Percentiles rank a stretch among this genome's conserved stretches.
Conservation (phyloP, 1,140 invertebrate species). For the Amyelois transitella region DNA sequence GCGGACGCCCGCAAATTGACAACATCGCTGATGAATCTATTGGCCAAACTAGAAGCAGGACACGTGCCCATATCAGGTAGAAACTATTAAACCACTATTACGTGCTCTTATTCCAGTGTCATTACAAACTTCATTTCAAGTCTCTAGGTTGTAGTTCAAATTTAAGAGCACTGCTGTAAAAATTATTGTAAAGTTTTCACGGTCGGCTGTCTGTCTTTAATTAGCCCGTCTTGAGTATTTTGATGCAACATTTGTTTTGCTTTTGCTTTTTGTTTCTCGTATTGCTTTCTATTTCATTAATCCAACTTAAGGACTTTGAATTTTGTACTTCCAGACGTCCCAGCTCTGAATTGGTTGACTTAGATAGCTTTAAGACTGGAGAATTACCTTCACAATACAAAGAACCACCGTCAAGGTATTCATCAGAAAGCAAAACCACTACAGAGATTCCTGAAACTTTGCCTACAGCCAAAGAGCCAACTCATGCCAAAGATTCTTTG, state of each 20-base stretch:
- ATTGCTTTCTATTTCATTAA: neutral
- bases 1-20: slow-evolving; percentile 68
- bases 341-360: slow-evolving; percentile 85
- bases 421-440: slow-evolving; percentile 53
- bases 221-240: too few species aligned
- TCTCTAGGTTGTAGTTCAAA: too few species aligned
- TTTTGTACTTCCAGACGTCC: slow-evolving; percentile 74
- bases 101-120: too few species aligned
- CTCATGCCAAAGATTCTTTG: slow-evolving; percentile 36
- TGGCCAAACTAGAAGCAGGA: slow-evolving; percentile 65
- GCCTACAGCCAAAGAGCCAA: slow-evolving; percentile 27
- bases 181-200: too few species aligned
- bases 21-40: slow-evolving; percentile 66
- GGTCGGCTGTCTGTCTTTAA: too few species aligned
- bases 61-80: slow-evolving; percentile 69
- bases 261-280: too few species aligned
- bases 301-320: neutral
- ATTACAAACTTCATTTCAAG: too few species aligned
- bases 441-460: slow-evolving; percentile 38
- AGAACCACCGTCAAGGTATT: slow-evolving; percentile 58
- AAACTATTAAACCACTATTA: too few species aligned
- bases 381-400: slow-evolving; percentile 67
- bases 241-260: too few species aligned
- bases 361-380: slow-evolving; percentile 83
- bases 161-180: too few species aligned